Base-by-base conservation (phyloP, 2,888 invertebrate genomes). In the Agriopis leucophaearia region DNA sequence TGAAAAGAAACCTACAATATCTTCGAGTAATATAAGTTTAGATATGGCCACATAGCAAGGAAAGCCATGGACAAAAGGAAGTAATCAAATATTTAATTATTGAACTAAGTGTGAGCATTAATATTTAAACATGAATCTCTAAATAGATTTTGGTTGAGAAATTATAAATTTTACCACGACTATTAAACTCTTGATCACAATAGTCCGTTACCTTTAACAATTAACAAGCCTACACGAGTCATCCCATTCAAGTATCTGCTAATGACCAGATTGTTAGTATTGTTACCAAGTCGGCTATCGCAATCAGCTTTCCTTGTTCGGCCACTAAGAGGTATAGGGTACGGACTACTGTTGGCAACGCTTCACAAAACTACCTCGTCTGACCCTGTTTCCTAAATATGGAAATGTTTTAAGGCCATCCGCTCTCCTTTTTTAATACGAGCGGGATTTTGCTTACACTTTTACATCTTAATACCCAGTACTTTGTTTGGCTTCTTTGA, bases 351-450 rank as follows among this genome's bases (percentile, higher is more conserved):
- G 77, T 56, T 56, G 64, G 60, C 65, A 69, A 66, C 71, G 73
- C 82, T 84, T 82, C 84, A 81, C 81, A 88, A 86, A 88, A 83
- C 86, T 84, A 80, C 81, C 81, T 81, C 76, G 75, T 79, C 80
- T 88, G 90, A 88, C 92, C 92, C 84, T 88, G 81, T 89, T 92
- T 82, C 80, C 90, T 87, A 88, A 88, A 91, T 92, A 92, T 90
- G 92, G 92, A 80, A 81, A 88, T 61, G 85, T 88, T 86, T 84
- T 88, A 89, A 89, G 87, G 86, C 80, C 81, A 81, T 81, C 84
- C 78, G 78, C 81, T 78, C 74, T 69, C 70, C 71, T 68, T 73
- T n/a, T 74, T 71, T 72, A 73, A 76, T 76, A 73, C 70, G 57
- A 59, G 45, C 65, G 42, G 44, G 47, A 59, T 63, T 60, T 64